Conservation (phyloP, 2,797 vertebrate species). For the Hyperoplus lanceolatus region DNA sequence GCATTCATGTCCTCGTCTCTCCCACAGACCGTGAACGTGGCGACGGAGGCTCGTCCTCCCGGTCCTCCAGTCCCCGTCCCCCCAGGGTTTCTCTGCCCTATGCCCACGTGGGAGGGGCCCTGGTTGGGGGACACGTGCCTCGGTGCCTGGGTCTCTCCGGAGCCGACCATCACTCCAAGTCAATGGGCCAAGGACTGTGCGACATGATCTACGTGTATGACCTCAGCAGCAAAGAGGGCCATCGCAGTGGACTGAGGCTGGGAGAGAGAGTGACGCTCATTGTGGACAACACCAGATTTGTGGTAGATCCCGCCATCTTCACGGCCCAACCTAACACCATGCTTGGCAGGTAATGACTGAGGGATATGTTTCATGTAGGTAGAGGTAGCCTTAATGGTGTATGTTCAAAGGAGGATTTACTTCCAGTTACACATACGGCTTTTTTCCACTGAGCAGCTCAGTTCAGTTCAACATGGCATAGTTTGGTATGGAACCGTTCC, state of each 20-base stretch:
- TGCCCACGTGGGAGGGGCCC: slow-evolving; percentile 75
- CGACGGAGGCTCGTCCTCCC: slow-evolving; percentile 85
- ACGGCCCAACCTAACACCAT: slow-evolving; percentile 98
- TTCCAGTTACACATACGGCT: too few relatives aligned
- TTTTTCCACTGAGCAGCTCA: too few relatives aligned
- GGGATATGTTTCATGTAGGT: too few relatives aligned
- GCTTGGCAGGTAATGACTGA: slow-evolving; percentile 91
- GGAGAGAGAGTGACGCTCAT: slow-evolving; percentile 95
- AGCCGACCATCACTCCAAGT: slow-evolving; percentile 85
- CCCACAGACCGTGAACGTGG: slow-evolving; percentile 77
- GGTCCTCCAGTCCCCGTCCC: slow-evolving; percentile 90
- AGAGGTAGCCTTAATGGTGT: too few relatives aligned
- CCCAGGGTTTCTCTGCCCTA: slow-evolving; percentile 79
- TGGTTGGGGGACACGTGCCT: slow-evolving; percentile 85
- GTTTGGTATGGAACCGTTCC: too few relatives aligned
- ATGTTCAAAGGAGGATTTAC: too few relatives aligned
- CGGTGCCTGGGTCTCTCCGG: slow-evolving; percentile 84
- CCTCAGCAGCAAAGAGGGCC: slow-evolving; percentile 90
- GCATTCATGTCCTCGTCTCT: not conserved
- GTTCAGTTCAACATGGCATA: too few relatives aligned
- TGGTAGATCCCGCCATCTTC: slow-evolving; percentile 96
- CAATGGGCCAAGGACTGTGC: slow-evolving; percentile 73
- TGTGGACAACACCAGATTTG: slow-evolving; percentile 97
- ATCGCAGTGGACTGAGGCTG: slow-evolving; percentile 87
- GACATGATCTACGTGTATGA: slow-evolving; percentile 97